A percentile compares a stretch with the other conserved stretches of the same genome.
phyloP scores from a whole-genome alignment of 1,140 invertebrate species.

The Conus ventricosus region DNA sequence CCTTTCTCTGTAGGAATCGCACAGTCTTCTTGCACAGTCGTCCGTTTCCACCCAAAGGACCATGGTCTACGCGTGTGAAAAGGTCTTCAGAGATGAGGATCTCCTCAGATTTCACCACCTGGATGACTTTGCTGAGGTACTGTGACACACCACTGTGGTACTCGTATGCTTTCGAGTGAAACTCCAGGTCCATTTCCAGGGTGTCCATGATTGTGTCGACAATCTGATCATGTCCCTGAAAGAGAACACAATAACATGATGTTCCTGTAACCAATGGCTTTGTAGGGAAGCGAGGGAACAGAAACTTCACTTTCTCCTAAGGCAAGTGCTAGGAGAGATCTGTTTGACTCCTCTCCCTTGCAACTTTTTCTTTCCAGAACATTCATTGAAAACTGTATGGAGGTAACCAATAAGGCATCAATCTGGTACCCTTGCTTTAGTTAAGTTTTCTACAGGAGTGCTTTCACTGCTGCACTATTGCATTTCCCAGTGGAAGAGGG shows the following conservation, averaged over 20 bases:
- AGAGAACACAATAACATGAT: constrained; percentile 39
- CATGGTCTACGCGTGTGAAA: constrained; percentile 9
- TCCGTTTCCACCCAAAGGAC: constrained; percentile 11
- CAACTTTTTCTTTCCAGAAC: no score
- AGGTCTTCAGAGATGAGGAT: constrained; percentile 32
- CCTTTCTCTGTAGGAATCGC: constrained; percentile 39
- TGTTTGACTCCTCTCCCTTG: no score
- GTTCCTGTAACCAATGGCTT: not conserved
- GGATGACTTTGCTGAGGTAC: constrained; percentile 31
- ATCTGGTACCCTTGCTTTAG: no score
- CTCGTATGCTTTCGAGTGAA: constrained; percentile 36
- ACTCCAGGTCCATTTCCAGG: constrained; percentile 35
- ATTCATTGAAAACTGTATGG: no score
- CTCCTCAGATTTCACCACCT: constrained; percentile 16
- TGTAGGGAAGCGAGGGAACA: not conserved
- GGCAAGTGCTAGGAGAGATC: no score
- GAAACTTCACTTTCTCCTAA: not conserved
- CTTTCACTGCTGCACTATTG: no score
- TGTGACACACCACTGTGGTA: constrained; percentile 15
- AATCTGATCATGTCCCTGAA: constrained; percentile 46
- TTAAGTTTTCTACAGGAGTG: no score
- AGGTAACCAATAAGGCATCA: no score
- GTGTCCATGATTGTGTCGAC: constrained; percentile 38
- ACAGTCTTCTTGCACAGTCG: constrained; percentile 34
- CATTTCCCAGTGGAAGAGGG: no score